Evolutionary conservation across 2,888 invertebrate species (phyloP), one percentile per base, ranked within the genome.

Genomic region (Cheiracanthium punctorium): DNA sequence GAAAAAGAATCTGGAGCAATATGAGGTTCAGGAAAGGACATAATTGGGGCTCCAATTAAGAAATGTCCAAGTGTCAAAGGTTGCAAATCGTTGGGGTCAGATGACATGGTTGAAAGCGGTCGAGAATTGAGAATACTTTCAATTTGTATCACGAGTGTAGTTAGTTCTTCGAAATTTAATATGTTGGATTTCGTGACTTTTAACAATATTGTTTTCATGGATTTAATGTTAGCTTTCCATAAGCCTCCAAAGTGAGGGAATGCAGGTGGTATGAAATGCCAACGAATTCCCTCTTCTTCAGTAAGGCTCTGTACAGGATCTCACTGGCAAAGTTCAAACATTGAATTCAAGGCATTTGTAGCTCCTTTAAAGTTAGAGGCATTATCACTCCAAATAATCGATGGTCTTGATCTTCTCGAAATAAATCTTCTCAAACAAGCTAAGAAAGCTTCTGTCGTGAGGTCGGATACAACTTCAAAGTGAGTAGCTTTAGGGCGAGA

Each of bases 201-300:
- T 20, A 43, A 17, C 29, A 73, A 41, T 28, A 17, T 12, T 2
- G 8, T 12, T 67, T 80, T 74, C 48, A 74, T 32, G n/a, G n/a
- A n/a, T n/a, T n/a, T 65, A 7, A 67, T 67, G 5, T 65, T 67
- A 2, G 65, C 43, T 33, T 80, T 43, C 73, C 43, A 80, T 1
- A 65, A n/a, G 12, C 73, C 24, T 7, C 67, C 64, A 20, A 32
- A 80, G 33, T 33, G 8, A 1, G 70, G 52, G 1, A 52, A 69
- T 7, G 2, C 24, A 0, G 52, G 52, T 10, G 73, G 73, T n/a
- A 80, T 65, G 24, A 80, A 73, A 5, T 72, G 28, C 81, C 74
- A 81, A 14, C 20, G 0, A 4, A 81, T 81, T 1, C 30, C 41
- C 30, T 80, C 73, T 30, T 64, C 12, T 7, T 67, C 33, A n/a